Base-by-base conservation (phyloP, 2,888 invertebrate genomes). In the Masnerella sp. region DNA sequence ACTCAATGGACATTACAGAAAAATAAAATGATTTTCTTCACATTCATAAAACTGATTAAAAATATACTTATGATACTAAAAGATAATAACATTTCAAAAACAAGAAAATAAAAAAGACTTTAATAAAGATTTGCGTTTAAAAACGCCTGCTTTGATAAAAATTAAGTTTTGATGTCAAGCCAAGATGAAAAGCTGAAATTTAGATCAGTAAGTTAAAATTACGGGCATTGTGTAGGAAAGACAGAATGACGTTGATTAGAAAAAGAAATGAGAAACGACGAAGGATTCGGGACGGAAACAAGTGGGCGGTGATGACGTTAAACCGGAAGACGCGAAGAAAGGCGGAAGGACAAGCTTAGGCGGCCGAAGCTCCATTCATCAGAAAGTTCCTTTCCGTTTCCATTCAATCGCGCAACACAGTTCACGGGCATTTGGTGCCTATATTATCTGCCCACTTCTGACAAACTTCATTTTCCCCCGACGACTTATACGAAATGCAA, bases 291-390 rank as follows among this genome's bases (percentile, higher is more conserved):
- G 65, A 61, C 71, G 68, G 65, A 74, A 74, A 65, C 65, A 75
- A 75, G 61, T 69, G 56, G 76, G 68, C 64, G 76, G 77, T 51
- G 77, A 78, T 74, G 69, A 52, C 68, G 77, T 73, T 79, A 81
- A 81, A 80, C 83, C 85, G 84, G 84, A 84, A 83, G 81, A 77
- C 76, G 79, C 62, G 77, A 79, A 77, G 76, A 78, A 80, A 79
- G 81, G 78, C 82, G 83, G 82, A 83, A 84, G 78, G 78, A 77
- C 78, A 79, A 77, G 81, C 80, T 83, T 81, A 83, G 79, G 77
- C 77, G 76, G 71, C 77, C 73, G 61, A 78, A 77, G 76, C 51
- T 51, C 79, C 80, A 83, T 82, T 83, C 80, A 84, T 78, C 75
- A 51, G 45, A 70, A 69, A 65, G 75, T 69, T 72, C 65, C 59